Base-by-base conservation (phyloP, 2,113 vertebrate genomes). In the Beaufortia kweichowensis region DNA sequence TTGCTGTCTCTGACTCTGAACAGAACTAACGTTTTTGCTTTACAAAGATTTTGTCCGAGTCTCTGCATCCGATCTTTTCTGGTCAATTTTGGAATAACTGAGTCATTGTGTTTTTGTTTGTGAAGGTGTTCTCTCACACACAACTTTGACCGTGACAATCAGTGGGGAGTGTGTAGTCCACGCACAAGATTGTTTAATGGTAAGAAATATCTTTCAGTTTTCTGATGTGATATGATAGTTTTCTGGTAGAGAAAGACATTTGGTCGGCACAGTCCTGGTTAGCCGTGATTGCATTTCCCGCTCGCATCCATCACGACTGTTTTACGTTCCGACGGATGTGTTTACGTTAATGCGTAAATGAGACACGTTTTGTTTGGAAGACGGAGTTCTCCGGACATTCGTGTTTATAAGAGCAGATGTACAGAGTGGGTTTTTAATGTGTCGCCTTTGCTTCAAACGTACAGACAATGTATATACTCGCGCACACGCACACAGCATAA, bases 101-200 rank as follows among this genome's bases (percentile, higher is more conserved):
- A 28, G 39, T 50, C 65, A 50, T 21, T 53, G 26, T 56, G 41
- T 19, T 19, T 70, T 14, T 2, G 26, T 57, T 50, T 41, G 39
- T 60, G 1, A 33, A 83, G 81, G 81, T 83, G 81, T 53, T 83
- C 81, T 19, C 74, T 83, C 12, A 83, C 81, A 50, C 68, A 77
- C 35, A 80, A 83, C 78, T 83, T 80, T 6, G 81, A 83, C 63
- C 81, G 78, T n/a, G 81, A 83, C 33, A 64, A 48, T 46, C 17
- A 74, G 63, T 77, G 77, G 77, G 81, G 77, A n/a, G 63, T 63
- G 29, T 83, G 81, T 28, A 56, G 26, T 41, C n/a, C 74, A n/a
- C 55, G 8, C 21, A 29, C 35, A 50, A 56, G 39, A 19, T 33
- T 77, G 0, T 77, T 63, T 41, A 83, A 41, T 15, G n/a, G 81